These are phyloP conservation scores for Pollenia griseotomentosa DNA, from an alignment of 2,888 invertebrate genomes.

Conservation along the genomic window DNA sequence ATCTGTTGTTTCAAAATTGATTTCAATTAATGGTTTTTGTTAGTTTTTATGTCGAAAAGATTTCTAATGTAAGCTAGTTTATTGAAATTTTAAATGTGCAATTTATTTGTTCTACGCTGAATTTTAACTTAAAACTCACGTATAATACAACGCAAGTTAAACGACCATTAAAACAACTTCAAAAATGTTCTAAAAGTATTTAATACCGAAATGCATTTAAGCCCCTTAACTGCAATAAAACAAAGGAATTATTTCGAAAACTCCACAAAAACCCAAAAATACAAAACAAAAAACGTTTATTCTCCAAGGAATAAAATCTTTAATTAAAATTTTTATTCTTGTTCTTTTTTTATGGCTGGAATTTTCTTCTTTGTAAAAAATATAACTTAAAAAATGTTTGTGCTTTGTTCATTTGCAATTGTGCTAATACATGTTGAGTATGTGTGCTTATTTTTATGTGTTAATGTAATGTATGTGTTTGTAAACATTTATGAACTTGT, in stretches of 20 bases:
- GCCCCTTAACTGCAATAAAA: neutral
- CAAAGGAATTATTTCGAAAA: neutral
- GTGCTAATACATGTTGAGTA: constrained; percentile 1
- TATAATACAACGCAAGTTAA: too few relatives aligned
- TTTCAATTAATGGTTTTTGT: too few relatives aligned
- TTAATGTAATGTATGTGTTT: constrained; percentile 22
- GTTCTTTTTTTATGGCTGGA: constrained; percentile 13
- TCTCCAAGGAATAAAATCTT: constrained; percentile 22
- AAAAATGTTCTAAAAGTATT: neutral
- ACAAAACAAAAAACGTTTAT: neutral
- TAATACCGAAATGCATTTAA: neutral
- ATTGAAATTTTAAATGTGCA: too few relatives aligned
- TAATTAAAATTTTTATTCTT: constrained; percentile 43
- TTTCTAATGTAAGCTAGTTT: too few relatives aligned
- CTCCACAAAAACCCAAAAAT: neutral
- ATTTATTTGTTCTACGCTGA: too few relatives aligned
- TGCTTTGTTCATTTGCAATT: constrained; percentile 23
- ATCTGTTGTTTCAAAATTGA: too few relatives aligned
- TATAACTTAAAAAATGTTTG: constrained; percentile 19
- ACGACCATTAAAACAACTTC: too few relatives aligned
- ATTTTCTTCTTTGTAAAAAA: constrained; percentile 12
- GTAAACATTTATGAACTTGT: neutral
- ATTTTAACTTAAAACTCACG: too few relatives aligned
- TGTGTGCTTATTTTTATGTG: neutral
- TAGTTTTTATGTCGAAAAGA: too few relatives aligned